These are phyloP conservation scores for Pollenia angustigena DNA, from an alignment of 2,888 invertebrate genomes.

Conservation along the genomic window DNA sequence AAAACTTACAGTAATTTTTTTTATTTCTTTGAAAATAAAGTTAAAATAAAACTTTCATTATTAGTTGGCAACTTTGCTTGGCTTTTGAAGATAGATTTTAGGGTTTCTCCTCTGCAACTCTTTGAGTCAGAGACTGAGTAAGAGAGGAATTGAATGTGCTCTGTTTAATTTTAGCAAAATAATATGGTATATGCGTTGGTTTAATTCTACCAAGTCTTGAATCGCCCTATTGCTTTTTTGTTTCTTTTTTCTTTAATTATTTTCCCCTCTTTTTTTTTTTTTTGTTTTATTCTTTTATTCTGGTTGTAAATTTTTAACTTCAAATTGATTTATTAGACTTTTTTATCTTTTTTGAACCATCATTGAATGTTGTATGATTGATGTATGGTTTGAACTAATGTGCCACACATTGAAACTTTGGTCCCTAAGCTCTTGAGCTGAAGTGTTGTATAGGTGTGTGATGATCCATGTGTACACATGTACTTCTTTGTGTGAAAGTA, in stretches of 20 bases:
- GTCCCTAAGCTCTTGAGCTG: slow-evolving; percentile 5
- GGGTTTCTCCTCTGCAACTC: too few relatives aligned
- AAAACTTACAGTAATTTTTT: background rate
- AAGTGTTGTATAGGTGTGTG: background rate
- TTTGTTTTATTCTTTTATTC: background rate
- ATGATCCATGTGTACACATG: background rate
- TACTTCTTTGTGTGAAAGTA: background rate
- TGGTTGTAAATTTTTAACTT: slow-evolving; percentile 23
- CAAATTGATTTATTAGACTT: slow-evolving; percentile 52
- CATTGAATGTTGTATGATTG: slow-evolving; percentile 41
- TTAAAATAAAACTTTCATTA: too few relatives aligned
- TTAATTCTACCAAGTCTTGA: too few relatives aligned
- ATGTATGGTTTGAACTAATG: slow-evolving; percentile 11
- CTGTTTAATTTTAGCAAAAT: too few relatives aligned
- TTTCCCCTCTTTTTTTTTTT: background rate
- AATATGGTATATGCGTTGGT: too few relatives aligned
- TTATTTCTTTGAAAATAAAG: background rate
- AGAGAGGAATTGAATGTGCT: too few relatives aligned
- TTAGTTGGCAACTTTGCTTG: too few relatives aligned
- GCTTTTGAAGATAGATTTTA: too few relatives aligned
- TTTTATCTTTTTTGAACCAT: slow-evolving; percentile 35
- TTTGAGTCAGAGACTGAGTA: too few relatives aligned
- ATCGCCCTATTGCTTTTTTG: too few relatives aligned
- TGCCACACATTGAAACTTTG: background rate
- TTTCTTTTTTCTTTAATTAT: too few relatives aligned